Conservation (phyloP, 92 coral and sea anemone genomes). For the Palythoa grandis region DNA sequence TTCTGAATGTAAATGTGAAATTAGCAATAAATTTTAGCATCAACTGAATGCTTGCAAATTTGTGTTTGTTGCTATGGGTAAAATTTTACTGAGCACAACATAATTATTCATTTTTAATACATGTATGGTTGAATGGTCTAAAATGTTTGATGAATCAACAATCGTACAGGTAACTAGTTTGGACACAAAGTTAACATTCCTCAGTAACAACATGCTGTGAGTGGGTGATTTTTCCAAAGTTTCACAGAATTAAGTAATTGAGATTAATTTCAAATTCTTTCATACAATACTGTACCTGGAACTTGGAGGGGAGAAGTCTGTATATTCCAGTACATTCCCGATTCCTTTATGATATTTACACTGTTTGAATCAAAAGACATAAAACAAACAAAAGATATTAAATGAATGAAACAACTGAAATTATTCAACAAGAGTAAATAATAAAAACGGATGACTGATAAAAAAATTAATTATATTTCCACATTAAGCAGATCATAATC, state of each 20-base stretch:
- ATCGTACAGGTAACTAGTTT: too few relatives aligned
- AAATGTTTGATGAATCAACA: too few relatives aligned
- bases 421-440: neutral
- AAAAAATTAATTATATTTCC: too few relatives aligned
- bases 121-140: too few relatives aligned
- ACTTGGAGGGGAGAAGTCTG: neutral
- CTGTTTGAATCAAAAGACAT: neutral
- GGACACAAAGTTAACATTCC: neutral
- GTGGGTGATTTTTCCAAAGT: neutral
- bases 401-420: neutral
- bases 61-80: too few relatives aligned
- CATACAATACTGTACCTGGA: neutral
- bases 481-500: too few relatives aligned
- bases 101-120: too few relatives aligned
- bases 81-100: too few relatives aligned
- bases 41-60: too few relatives aligned
- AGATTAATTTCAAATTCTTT: neutral
- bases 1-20: too few relatives aligned
- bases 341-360: neutral
- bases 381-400: neutral
- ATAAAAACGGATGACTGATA: too few relatives aligned
- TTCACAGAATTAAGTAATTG: neutral
- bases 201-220: neutral
- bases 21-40: too few relatives aligned
- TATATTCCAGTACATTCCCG: constrained; percentile 7